phyloP scores from a whole-genome alignment of 2,888 invertebrate genomes.

The Tortrix viridana region DNA sequence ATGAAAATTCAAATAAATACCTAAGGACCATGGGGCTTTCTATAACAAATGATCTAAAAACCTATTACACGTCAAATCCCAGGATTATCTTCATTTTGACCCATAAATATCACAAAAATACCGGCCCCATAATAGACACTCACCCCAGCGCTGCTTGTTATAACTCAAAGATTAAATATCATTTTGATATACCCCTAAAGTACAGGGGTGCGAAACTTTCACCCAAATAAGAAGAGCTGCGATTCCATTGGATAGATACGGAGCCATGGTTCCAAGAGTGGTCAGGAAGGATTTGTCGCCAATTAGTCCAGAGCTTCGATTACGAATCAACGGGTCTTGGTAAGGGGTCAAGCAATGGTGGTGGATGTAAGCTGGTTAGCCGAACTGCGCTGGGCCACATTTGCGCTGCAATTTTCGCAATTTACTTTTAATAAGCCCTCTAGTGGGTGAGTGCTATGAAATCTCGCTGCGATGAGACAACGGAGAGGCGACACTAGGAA shows the following conservation, averaged over 20 bases:
- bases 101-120: conserved; percentile 59
- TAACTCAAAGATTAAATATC: conserved; percentile 77
- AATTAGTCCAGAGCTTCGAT: conserved; percentile 44
- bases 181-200: conserved; percentile 51
- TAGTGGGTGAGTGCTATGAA: conserved; percentile 67
- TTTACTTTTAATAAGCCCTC: conserved; percentile 81
- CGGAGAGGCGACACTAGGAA: conserved; percentile 47
- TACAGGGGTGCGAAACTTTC: conserved; percentile 55
- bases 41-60: conserved; percentile 24
- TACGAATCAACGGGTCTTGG: conserved; percentile 37
- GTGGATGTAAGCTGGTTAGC: conserved; percentile 69
- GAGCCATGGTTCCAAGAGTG: conserved; percentile 50
- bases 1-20: neutral
- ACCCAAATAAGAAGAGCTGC: conserved; percentile 46
- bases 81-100: conserved; percentile 34
- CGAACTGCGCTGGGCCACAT: conserved; percentile 73
- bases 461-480: conserved; percentile 57
- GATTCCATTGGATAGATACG: conserved; percentile 34
- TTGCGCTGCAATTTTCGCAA: conserved; percentile 82
- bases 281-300: conserved; percentile 36
- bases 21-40: neutral
- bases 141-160: conserved; percentile 67
- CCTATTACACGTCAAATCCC: conserved; percentile 32
- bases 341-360: conserved; percentile 50
- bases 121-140: conserved; percentile 66